These are phyloP conservation scores for Andrena cerasifolii DNA, from an alignment of 1,140 invertebrate species.

Conservation along the genomic window DNA sequence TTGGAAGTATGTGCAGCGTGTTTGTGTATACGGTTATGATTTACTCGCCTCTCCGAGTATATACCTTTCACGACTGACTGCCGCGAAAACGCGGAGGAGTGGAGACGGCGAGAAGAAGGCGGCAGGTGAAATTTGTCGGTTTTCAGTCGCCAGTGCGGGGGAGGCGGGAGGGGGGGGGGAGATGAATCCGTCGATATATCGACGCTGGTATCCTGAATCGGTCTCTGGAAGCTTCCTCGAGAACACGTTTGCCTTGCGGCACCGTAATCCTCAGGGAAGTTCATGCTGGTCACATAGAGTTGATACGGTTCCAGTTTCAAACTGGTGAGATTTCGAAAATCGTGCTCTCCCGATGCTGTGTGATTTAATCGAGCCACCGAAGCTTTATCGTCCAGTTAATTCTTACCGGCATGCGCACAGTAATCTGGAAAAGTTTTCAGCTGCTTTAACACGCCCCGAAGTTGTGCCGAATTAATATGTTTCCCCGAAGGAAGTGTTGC, in stretches of 20 bases:
- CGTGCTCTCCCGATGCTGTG: not conserved
- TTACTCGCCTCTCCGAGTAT: constrained; percentile 70
- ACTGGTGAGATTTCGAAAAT: constrained; percentile 45
- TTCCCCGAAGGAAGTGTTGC: no score
- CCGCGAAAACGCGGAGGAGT: constrained; percentile 20
- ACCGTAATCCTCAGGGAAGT: constrained; percentile 57
- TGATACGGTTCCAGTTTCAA: constrained; percentile 49
- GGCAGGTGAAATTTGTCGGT: constrained; percentile 72
- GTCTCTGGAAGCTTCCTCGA: constrained; percentile 52
- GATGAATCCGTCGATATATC: constrained; percentile 68
- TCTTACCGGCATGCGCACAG: not conserved
- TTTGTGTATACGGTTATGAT: constrained; percentile 75
- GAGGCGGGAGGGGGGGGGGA: constrained; percentile 44
- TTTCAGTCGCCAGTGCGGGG: constrained; percentile 54
- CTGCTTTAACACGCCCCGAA: no score
- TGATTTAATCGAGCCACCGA: constrained; percentile 16
- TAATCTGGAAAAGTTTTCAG: no score
- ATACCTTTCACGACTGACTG: constrained; percentile 16
- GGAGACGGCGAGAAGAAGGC: constrained; percentile 20
- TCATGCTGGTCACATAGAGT: constrained; percentile 61
- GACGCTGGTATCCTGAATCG: constrained; percentile 49
- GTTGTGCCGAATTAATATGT: no score
- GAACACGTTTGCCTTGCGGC: constrained; percentile 57
- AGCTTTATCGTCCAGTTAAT: not conserved
- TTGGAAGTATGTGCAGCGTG: constrained; percentile 73